These are phyloP conservation scores for Uloborus diversus DNA, from an alignment of 1,140 invertebrate species.

Conservation along the genomic window DNA sequence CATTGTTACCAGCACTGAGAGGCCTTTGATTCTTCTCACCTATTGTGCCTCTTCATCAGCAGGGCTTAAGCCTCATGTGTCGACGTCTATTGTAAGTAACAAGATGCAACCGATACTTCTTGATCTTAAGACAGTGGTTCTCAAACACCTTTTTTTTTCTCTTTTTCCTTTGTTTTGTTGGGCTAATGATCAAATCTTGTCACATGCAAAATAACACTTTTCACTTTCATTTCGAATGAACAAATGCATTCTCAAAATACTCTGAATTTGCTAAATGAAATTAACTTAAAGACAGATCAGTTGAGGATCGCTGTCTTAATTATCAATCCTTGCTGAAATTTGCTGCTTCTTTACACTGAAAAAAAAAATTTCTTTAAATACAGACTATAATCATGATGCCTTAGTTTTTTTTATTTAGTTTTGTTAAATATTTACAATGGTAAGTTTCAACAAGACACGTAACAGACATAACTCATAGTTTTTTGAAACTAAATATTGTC, in stretches of 20 bases:
- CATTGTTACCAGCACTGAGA: constrained; percentile 38
- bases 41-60: constrained; percentile 47
- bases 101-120: constrained; percentile 23
- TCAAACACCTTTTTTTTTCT: constrained; percentile 34
- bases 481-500: too few species aligned
- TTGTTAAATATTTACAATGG: too few species aligned
- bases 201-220: background rate
- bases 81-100: constrained; percentile 41
- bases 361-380: background rate
- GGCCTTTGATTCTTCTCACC: constrained; percentile 47
- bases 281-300: background rate
- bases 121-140: constrained; percentile 52
- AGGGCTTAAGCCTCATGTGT: constrained; percentile 35
- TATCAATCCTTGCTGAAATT: constrained; percentile 37
- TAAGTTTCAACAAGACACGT: too few species aligned
- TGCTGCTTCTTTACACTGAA: background rate
- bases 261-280: background rate
- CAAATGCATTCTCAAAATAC: background rate
- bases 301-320: constrained; percentile 51
- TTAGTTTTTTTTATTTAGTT: too few species aligned
- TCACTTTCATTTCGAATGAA: background rate
- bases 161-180: constrained; percentile 1
- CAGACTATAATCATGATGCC: too few species aligned
- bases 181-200: background rate
- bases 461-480: too few species aligned